Percentiles rank a stretch among this genome's conserved stretches.
Conservation (phyloP, 1,140 invertebrate genomes). For the Vanessa atalanta region DNA sequence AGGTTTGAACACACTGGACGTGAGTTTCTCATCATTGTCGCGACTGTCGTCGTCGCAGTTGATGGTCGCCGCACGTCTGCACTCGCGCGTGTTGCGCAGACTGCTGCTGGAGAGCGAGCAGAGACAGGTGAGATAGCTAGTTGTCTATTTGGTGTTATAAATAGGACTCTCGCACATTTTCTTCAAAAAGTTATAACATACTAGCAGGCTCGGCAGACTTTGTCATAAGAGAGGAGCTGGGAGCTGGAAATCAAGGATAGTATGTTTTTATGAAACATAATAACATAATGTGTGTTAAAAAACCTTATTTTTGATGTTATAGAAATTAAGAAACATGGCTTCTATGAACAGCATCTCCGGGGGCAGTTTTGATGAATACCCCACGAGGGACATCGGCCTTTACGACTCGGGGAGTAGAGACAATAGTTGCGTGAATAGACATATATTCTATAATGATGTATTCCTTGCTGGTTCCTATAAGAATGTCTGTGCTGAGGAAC, state of each 20-base stretch:
- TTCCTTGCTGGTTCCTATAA: conserved; percentile 29
- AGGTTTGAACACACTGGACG: conserved; percentile 15
- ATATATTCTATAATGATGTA: conserved; percentile 8
- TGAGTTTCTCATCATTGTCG: conserved; percentile 19
- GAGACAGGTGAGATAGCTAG: conserved; percentile 31
- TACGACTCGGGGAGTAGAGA: background rate
- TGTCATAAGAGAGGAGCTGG: no score
- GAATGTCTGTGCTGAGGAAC: background rate
- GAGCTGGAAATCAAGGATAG: no score
- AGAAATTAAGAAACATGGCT: conserved; percentile 26
- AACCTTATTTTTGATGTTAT: background rate
- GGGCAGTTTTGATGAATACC: conserved; percentile 32
- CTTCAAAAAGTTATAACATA: no score
- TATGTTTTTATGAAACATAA: no score
- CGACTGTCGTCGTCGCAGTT: conserved; percentile 33
- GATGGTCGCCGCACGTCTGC: conserved; percentile 19
- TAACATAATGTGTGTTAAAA: background rate
- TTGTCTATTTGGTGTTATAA: no score
- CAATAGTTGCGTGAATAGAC: background rate
- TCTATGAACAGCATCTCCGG: background rate
- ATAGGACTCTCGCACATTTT: no score
- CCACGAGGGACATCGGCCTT: conserved; percentile 28
- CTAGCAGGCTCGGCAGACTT: no score
- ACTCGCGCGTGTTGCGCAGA: conserved; percentile 13
- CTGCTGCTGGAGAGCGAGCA: conserved; percentile 36